phyloP scores from a whole-genome alignment of 2,113 vertebrate genomes.

The Pygoscelis adeliae region DNA sequence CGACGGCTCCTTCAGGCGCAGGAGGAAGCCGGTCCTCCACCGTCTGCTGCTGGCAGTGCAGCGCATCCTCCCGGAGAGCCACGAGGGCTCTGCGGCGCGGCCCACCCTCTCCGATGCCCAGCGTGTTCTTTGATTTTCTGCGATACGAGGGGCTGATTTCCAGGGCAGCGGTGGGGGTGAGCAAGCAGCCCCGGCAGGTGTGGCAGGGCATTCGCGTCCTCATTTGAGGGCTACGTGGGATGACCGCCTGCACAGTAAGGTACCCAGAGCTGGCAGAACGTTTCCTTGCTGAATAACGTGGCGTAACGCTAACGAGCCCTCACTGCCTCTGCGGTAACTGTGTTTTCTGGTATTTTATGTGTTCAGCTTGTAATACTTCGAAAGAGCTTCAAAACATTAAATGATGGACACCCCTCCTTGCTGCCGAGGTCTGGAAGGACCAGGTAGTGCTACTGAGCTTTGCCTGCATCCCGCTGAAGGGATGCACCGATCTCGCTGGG shows the following conservation, averaged over 20 bases:
- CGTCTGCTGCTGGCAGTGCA: rapidly evolving
- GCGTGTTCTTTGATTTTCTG: rapidly evolving
- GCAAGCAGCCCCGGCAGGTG: not conserved
- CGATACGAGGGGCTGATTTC: not conserved
- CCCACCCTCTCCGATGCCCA: not conserved
- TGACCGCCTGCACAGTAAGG: rapidly evolving
- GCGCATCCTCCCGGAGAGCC: not conserved
- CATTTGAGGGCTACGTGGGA: not conserved
- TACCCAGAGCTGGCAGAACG: rapidly evolving
- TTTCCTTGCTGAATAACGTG: rapidly evolving
- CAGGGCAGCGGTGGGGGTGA: not conserved
- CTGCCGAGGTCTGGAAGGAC: not conserved
- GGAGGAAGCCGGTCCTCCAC: not conserved
- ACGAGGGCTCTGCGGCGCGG: rapidly evolving
- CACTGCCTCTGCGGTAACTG: rapidly evolving
- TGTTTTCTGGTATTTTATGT: rapidly evolving
- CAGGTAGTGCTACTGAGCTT: rapidly evolving
- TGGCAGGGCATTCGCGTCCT: rapidly evolving
- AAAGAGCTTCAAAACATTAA: not conserved
- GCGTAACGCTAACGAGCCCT: not conserved
- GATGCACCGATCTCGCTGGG: rapidly evolving
- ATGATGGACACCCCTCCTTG: rapidly evolving
- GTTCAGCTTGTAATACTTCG: rapidly evolving
- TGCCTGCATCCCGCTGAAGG: rapidly evolving
- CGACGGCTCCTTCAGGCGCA: rapidly evolving